Base-by-base conservation (phyloP, 1,140 invertebrate genomes). In the Mactra quadrangularis region DNA sequence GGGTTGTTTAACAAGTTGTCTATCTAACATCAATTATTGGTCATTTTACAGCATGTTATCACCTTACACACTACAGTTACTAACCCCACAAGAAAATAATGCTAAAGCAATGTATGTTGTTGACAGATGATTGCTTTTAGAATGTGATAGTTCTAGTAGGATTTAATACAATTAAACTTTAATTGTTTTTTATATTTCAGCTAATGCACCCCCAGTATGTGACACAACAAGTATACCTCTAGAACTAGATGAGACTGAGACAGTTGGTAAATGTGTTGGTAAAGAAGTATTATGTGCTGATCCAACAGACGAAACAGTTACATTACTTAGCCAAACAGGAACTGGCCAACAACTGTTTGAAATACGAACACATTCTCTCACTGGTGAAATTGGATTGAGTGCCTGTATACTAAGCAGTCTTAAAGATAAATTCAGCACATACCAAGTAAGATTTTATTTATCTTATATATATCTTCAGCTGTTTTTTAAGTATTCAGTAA, bases 241-340 rank as follows among this genome's bases (percentile, higher is more conserved):
- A 11, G n/a, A 27, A 7, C 25, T 81, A 25, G 11, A 38, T 0
- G 77, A 81, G 29, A 47, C 35, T 7, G 33, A 45, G 13, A 15
- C 33, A 4, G 27, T 60, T 31, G 66, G 64, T 15, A 13, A 33
- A 17, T 81, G 77, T 52, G 17, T 81, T 17, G 77, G 47, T 6
- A 70, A 6, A 47, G 66, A 70, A 17, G 50, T 81, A 4, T 47
- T 50, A 22, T 81, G 77, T 35, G 41, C 50, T 19, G 77, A 81
- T 35, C 77, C 64, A 19, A 47, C 52, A 13, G 53, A 25, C 13
- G 52, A 27, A 17, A 25, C 35, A 13, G 35, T 50, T 7, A 50
- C 52, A 1, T 31, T 78, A 6, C n/a, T 66, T 2, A 4, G 22
- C 22, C 17, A 53, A n/a, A 19, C 45, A 7, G 76, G 60, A 4